A percentile compares a stretch with the other conserved stretches of the same genome.
Conservation (phyloP, 2,888 invertebrate genomes). For the Furcula furcula region DNA sequence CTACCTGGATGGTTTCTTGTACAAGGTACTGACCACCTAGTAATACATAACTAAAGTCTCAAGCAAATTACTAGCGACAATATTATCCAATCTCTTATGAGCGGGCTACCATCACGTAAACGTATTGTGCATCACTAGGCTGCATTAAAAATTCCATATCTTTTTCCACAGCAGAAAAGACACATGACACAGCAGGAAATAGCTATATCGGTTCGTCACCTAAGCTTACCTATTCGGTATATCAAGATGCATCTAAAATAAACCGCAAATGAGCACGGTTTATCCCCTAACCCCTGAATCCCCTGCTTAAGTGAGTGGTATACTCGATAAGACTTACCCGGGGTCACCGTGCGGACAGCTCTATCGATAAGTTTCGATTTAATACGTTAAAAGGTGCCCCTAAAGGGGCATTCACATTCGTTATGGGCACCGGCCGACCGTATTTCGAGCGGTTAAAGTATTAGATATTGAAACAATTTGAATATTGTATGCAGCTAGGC, state of each 20-base stretch:
- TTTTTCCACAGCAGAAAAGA: too few relatives aligned
- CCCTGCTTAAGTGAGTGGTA: slow-evolving; percentile 58
- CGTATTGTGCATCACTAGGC: too few relatives aligned
- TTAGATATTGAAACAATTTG: slow-evolving; percentile 30
- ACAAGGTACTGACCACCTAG: too few relatives aligned
- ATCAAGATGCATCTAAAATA: slow-evolving; percentile 35
- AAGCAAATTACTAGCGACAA: too few relatives aligned
- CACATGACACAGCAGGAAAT: not conserved
- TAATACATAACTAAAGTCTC: too few relatives aligned
- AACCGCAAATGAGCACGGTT: slow-evolving; percentile 43
- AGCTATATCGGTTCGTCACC: slow-evolving; percentile 9
- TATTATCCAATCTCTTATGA: too few relatives aligned
- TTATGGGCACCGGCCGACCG: slow-evolving; percentile 55
- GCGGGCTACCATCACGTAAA: too few relatives aligned
- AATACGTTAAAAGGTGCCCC: slow-evolving; percentile 79
- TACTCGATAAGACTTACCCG: slow-evolving; percentile 53
- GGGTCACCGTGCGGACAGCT: slow-evolving; percentile 63
- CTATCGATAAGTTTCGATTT: slow-evolving; percentile 71
- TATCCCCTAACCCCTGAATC: slow-evolving; percentile 28
- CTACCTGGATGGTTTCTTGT: too few relatives aligned
- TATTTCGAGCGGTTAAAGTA: slow-evolving; percentile 41
- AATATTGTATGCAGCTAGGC: too few relatives aligned
- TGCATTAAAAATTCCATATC: too few relatives aligned
- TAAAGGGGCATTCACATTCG: slow-evolving; percentile 76
- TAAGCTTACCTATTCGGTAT: slow-evolving; percentile 15